phyloP scores from a whole-genome alignment of 2,797 vertebrate species.

The Crocodylus rhombifer region DNA sequence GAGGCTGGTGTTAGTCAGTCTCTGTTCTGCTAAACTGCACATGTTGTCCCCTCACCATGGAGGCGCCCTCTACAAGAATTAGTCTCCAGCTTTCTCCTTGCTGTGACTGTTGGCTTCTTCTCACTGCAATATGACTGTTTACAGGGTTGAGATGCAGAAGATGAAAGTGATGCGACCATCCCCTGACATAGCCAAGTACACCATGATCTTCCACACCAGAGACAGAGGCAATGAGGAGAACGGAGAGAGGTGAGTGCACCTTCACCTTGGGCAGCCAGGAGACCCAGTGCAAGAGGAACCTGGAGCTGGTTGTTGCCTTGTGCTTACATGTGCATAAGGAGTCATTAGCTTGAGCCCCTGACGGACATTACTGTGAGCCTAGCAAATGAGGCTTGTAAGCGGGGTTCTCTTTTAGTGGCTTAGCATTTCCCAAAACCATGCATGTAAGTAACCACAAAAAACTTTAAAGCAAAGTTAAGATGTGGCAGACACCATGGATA shows the following conservation, averaged over 20 bases:
- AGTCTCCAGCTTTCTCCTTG: neutral
- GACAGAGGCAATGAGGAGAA: conserved; percentile 94
- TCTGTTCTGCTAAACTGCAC: neutral
- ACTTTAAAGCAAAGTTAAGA: neutral
- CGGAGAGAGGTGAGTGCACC: conserved; percentile 84
- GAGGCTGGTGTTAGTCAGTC: neutral
- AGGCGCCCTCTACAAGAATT: neutral
- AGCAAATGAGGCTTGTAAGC: neutral
- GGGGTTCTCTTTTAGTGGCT: neutral
- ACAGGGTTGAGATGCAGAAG: conserved; percentile 90
- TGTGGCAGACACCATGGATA: fast-evolving
- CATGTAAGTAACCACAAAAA: neutral
- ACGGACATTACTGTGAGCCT: neutral
- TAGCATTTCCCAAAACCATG: neutral
- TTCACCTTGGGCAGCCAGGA: neutral
- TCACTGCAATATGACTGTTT: conserved; percentile 12
- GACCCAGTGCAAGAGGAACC: neutral
- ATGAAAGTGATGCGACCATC: conserved; percentile 91
- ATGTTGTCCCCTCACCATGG: neutral
- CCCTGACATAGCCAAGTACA: conserved; percentile 90
- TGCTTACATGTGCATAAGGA: neutral
- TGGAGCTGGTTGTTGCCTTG: neutral
- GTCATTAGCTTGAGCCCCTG: neutral
- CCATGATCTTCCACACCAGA: conserved; percentile 96
- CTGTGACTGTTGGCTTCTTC: neutral